Percentiles rank a stretch among this genome's conserved stretches.
phyloP scores from a whole-genome alignment of 2,888 invertebrate genomes.

The Brassicogethes aeneus region DNA sequence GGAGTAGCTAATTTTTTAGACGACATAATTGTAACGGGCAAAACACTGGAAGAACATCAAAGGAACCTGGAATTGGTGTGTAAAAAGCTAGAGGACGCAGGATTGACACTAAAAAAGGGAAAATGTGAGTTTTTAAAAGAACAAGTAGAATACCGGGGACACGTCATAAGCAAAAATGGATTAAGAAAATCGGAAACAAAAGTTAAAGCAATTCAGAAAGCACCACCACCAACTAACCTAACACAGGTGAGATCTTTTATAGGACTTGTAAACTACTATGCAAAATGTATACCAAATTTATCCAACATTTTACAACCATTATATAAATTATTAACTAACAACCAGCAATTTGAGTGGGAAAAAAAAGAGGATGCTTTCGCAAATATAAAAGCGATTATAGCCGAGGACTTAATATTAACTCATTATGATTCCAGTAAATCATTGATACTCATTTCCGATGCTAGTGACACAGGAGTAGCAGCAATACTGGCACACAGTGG shows the following conservation, averaged over 20 bases:
- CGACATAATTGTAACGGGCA: too few relatives aligned
- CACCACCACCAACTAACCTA: too few relatives aligned
- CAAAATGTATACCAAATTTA: neutral
- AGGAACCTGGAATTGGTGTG: too few relatives aligned
- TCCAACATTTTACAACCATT: neutral
- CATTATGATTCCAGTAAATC: neutral
- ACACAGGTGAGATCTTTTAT: neutral
- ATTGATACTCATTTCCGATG: neutral
- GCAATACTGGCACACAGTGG: neutral
- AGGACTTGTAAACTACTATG: neutral
- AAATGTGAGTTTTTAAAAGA: too few relatives aligned
- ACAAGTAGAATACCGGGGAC: too few relatives aligned
- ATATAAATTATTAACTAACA: neutral
- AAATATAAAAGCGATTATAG: neutral
- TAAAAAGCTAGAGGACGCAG: too few relatives aligned
- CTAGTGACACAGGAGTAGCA: neutral
- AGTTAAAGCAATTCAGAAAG: too few relatives aligned
- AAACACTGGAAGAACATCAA: too few relatives aligned
- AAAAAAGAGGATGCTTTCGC: neutral
- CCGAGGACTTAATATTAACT: neutral
- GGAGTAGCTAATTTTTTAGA: too few relatives aligned
- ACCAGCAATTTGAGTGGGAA: neutral
- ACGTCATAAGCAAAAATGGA: too few relatives aligned
- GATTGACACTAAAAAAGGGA: too few relatives aligned
- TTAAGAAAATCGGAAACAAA: too few relatives aligned